Conservation (phyloP, 92 coral and sea anemone species). For the Phymanthus crucifer region DNA sequence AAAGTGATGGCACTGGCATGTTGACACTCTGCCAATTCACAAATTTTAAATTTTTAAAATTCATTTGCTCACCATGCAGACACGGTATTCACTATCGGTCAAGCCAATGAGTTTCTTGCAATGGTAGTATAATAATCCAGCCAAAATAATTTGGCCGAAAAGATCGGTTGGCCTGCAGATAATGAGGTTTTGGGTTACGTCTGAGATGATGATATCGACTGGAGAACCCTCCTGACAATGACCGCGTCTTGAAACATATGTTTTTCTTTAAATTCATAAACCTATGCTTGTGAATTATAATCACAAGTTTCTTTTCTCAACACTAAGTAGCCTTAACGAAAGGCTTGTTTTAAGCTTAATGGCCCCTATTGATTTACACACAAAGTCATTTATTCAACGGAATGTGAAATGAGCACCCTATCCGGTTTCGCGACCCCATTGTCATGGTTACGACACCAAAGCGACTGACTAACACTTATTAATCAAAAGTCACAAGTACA, state of each 20-base stretch:
- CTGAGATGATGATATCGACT: not conserved
- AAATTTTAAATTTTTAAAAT: not conserved
- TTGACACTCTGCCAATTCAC: not conserved
- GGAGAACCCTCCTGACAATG: too few relatives aligned
- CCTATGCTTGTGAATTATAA: not conserved
- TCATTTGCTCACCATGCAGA: not conserved
- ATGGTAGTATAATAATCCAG: too few relatives aligned
- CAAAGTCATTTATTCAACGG: slow-evolving; percentile 27
- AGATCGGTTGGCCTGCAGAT: too few relatives aligned
- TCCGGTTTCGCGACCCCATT: slow-evolving; percentile 10
- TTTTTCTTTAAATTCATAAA: not conserved
- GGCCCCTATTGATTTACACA: not conserved
- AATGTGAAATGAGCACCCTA: slow-evolving; percentile 19
- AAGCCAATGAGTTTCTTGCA: too few relatives aligned
- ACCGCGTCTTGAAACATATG: too few relatives aligned
- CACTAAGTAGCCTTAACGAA: not conserved
- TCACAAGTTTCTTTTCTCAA: not conserved
- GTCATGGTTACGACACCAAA: slow-evolving; percentile 7
- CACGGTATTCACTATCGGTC: too few relatives aligned
- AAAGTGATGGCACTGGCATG: not conserved
- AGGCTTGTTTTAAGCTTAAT: not conserved
- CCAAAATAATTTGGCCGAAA: too few relatives aligned
- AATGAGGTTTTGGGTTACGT: not conserved
- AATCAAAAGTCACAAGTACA: slow-evolving; percentile 1
- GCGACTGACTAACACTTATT: slow-evolving; percentile 5